Evolutionary conservation across 2,888 invertebrate genomes (phyloP).

Genomic region (Drosophila borborema): DNA sequence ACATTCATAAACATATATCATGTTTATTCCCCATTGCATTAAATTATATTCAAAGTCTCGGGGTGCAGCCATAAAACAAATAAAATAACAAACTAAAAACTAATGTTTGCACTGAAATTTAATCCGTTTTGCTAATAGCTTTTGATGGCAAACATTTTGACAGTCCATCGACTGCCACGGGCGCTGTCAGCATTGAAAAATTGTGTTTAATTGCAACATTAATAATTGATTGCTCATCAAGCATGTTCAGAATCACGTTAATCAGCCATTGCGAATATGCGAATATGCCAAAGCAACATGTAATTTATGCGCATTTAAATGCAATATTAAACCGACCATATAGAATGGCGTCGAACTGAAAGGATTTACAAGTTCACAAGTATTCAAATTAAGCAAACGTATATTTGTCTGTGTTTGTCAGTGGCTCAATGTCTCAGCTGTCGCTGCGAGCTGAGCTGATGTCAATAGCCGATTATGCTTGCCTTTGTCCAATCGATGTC

Average conservation of each 20-base stretch:
- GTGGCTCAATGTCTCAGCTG: slow-evolving; percentile 3
- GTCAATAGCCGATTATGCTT: slow-evolving; percentile 26
- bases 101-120: slow-evolving; percentile 57
- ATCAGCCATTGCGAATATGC: slow-evolving; percentile 32
- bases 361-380: slow-evolving; percentile 4
- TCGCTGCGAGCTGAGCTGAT: not conserved
- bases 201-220: slow-evolving; percentile 45
- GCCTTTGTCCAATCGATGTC: slow-evolving; percentile 4
- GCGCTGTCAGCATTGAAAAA: slow-evolving; percentile 15
- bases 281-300: slow-evolving; percentile 20
- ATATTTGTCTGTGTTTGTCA: not conserved
- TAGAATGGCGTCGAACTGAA: not conserved
- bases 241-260: slow-evolving; percentile 42
- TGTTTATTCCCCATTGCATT: slow-evolving; percentile 34
- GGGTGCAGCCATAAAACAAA: slow-evolving; percentile 16
- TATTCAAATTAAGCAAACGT: not conserved
- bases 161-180: slow-evolving; percentile 41
- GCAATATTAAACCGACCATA: slow-evolving; percentile 24
- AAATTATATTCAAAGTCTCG: slow-evolving; percentile 55
- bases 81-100: not conserved
- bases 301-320: slow-evolving; percentile 4
- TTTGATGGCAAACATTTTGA: slow-evolving; percentile 57
- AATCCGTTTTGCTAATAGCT: slow-evolving; percentile 70
- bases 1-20: not conserved
- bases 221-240: slow-evolving; percentile 51